Evolutionary conservation across 2,113 vertebrate species (phyloP).

Genomic region (Corapipo altera): DNA sequence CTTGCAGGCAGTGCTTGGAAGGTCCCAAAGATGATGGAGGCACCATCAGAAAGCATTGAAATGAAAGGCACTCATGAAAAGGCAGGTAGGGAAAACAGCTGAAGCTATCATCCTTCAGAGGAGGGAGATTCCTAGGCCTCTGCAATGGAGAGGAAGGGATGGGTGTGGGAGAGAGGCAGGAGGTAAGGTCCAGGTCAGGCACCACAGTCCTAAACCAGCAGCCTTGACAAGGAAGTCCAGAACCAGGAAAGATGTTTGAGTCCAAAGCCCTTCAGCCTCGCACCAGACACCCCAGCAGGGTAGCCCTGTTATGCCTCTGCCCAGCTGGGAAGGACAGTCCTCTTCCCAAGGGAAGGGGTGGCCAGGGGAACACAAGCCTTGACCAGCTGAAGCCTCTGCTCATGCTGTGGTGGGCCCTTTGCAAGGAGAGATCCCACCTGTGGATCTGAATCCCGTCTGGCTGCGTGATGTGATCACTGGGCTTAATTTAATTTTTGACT

Average conservation of each 20-base stretch:
- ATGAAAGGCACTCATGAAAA: background rate
- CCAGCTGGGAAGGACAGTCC: background rate
- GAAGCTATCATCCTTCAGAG: rapidly evolving
- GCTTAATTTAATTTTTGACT: background rate
- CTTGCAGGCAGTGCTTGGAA: background rate
- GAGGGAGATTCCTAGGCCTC: background rate
- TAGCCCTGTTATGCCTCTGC: background rate
- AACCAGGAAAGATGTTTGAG: background rate
- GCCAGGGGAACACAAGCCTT: background rate
- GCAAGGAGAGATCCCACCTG: background rate
- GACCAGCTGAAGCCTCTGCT: background rate
- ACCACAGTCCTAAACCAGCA: background rate
- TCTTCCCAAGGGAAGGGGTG: background rate
- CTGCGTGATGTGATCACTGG: background rate
- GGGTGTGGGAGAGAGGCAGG: background rate
- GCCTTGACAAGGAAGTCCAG: background rate
- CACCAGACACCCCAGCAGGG: background rate
- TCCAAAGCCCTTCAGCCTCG: background rate
- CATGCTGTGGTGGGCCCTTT: background rate
- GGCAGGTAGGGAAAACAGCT: background rate
- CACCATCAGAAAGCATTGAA: background rate
- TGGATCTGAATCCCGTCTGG: background rate
- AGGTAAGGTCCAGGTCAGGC: background rate
- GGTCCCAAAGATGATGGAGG: background rate
- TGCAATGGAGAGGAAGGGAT: background rate